phyloP scores from a whole-genome alignment of 2,797 vertebrate species.

The Gephyroberyx darwinii region DNA sequence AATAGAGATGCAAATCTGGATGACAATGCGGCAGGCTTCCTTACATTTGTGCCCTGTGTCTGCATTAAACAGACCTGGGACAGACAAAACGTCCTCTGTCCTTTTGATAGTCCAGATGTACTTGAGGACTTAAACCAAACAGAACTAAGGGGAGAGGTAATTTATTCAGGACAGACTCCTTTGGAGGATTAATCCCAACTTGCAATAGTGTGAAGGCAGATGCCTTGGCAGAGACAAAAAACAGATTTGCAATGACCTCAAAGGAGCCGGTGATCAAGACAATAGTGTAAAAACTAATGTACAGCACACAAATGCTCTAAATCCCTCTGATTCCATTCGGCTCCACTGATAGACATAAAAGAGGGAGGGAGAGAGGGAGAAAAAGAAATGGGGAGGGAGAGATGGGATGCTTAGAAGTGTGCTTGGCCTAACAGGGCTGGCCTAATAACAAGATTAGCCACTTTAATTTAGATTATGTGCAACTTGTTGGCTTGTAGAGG shows the following conservation, averaged over 20 bases:
- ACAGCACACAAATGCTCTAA: slow-evolving; percentile 57
- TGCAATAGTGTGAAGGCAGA: slow-evolving; percentile 52
- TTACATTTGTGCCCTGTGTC: slow-evolving; percentile 18
- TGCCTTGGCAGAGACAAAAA: slow-evolving; percentile 49
- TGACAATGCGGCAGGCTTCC: slow-evolving; percentile 33
- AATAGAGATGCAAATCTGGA: slow-evolving; percentile 61
- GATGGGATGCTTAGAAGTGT: slow-evolving; percentile 58
- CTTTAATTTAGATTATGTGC: slow-evolving; percentile 79
- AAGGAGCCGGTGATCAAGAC: slow-evolving; percentile 53
- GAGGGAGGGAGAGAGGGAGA: slow-evolving; percentile 9
- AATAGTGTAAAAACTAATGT: slow-evolving; percentile 58
- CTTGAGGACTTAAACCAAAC: slow-evolving; percentile 40
- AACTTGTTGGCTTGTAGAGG: slow-evolving; percentile 65
- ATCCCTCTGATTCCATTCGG: slow-evolving; percentile 57
- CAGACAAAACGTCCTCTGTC: slow-evolving; percentile 44
- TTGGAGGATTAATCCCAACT: slow-evolving; percentile 53
- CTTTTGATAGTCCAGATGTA: slow-evolving; percentile 47
- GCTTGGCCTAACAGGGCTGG: slow-evolving; percentile 62
- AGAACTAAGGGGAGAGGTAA: slow-evolving; percentile 11
- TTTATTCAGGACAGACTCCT: slow-evolving; percentile 49
- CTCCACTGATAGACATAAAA: slow-evolving; percentile 36
- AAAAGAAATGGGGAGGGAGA: slow-evolving; percentile 28
- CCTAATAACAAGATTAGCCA: slow-evolving; percentile 76
- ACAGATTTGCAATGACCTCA: slow-evolving; percentile 45
- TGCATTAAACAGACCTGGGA: slow-evolving; percentile 29